These are phyloP conservation scores for Mustelus asterias DNA, from an alignment of 2,113 vertebrate species.

Conservation along the genomic window DNA sequence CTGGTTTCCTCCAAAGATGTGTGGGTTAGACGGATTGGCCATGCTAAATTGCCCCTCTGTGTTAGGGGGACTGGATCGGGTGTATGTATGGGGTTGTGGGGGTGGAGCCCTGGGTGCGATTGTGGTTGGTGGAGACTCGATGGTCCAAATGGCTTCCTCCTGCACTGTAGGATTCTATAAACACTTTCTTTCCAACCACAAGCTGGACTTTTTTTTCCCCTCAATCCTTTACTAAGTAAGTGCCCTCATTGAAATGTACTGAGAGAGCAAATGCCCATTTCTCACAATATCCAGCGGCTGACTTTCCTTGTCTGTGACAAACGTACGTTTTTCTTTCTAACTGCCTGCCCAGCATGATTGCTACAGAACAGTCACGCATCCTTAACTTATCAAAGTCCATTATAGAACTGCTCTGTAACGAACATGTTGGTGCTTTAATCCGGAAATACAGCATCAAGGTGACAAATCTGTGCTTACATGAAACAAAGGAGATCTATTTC, in stretches of 20 bases:
- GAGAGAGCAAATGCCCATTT: background rate
- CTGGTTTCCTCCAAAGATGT: too few species aligned
- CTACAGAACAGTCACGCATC: background rate
- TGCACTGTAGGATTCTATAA: too few species aligned
- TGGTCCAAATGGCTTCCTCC: too few species aligned
- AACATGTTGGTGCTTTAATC: background rate
- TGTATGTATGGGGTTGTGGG: too few species aligned
- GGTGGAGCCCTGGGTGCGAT: too few species aligned
- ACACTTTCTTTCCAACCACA: background rate
- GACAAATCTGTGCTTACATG: background rate
- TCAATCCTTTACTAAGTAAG: too few species aligned
- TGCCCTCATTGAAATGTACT: background rate
- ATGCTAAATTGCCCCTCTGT: too few species aligned
- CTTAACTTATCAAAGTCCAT: slow-evolving; percentile 2
- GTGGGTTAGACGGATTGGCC: too few species aligned
- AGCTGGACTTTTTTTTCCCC: background rate
- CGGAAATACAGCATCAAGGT: background rate
- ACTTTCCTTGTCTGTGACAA: background rate
- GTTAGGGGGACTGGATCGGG: too few species aligned
- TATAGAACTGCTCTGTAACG: background rate
- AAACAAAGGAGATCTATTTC: background rate
- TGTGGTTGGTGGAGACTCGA: too few species aligned
- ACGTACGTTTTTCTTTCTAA: background rate
- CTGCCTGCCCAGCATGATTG: background rate
- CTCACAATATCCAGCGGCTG: background rate